Conservation (phyloP, 2,113 vertebrate genomes). For the Hemiprocne comata region DNA sequence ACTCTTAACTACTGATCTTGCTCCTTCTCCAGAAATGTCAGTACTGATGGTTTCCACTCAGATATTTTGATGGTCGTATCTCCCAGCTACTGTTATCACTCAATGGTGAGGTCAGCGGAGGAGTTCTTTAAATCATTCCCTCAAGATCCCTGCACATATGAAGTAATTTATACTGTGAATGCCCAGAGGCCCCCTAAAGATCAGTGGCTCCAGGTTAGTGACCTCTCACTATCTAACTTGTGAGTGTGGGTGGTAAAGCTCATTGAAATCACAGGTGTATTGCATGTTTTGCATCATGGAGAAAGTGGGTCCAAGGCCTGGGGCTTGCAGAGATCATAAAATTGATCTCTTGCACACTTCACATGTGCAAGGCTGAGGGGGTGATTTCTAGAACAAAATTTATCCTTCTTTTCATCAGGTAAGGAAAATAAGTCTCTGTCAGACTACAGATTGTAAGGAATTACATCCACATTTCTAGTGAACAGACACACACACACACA, state of each 20-base stretch:
- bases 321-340: background rate
- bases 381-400: background rate
- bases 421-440: background rate
- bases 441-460: background rate
- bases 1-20: background rate
- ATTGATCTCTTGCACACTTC: background rate
- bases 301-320: background rate
- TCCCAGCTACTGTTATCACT: background rate
- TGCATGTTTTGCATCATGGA: background rate
- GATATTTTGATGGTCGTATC: background rate
- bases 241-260: background rate
- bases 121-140: background rate
- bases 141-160: background rate
- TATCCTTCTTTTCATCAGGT: background rate
- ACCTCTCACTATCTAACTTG: background rate
- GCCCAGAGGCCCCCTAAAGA: background rate
- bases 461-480: background rate
- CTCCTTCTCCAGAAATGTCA: background rate
- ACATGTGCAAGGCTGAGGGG: background rate
- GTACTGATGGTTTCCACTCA: background rate
- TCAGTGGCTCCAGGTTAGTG: background rate
- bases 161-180: background rate
- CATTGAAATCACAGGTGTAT: conserved; percentile 53
- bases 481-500: background rate
- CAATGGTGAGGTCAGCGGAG: background rate